A percentile compares a stretch with the other conserved stretches of the same genome.
Conservation (phyloP, 2,113 vertebrate genomes). For the Thinocorus orbignyianus region DNA sequence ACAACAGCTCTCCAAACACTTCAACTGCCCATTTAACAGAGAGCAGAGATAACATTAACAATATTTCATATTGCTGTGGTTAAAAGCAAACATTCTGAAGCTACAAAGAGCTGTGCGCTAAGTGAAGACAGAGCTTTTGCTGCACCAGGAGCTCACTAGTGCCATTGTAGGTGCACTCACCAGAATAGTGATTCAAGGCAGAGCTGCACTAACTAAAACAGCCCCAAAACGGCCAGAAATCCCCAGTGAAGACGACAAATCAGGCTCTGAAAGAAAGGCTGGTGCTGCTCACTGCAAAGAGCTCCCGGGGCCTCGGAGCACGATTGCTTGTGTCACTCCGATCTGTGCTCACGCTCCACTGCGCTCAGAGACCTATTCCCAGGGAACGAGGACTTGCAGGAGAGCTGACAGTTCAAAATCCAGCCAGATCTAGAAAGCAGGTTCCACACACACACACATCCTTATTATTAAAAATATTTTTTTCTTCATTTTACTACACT, state of each 20-base stretch:
- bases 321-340: not conserved
- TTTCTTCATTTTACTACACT: not conserved
- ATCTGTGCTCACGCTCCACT: not conserved
- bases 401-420: not conserved
- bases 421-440: not conserved
- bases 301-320: not conserved
- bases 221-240: not conserved
- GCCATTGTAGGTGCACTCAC: rapidly evolving
- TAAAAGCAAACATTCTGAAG: not conserved
- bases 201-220: not conserved
- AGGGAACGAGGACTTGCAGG: not conserved
- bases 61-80: not conserved
- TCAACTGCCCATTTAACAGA: not conserved
- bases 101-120: not conserved
- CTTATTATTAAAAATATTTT: not conserved
- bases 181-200: not conserved
- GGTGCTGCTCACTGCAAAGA: rapidly evolving
- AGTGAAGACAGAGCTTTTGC: not conserved
- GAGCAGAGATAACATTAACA: not conserved
- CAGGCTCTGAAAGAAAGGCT: not conserved
- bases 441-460: too few species aligned
- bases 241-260: not conserved
- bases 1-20: not conserved
- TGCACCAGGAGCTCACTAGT: not conserved
- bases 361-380: not conserved